These are phyloP conservation scores for Arvicola amphibius DNA, from an alignment of 2,797 vertebrate genomes.

Conservation along the genomic window DNA sequence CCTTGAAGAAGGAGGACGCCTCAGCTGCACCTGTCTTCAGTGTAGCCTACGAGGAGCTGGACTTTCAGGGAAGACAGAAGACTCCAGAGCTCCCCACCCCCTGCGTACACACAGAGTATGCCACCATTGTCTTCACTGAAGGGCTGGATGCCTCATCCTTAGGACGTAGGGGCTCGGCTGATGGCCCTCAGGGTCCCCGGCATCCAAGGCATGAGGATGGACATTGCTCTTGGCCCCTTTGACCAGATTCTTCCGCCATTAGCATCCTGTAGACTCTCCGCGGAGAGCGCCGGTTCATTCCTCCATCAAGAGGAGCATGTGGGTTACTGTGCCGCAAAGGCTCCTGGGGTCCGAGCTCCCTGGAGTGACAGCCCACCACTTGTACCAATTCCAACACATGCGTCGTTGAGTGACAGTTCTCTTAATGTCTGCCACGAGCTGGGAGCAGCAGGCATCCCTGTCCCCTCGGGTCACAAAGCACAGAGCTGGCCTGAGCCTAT, in stretches of 20 bases:
- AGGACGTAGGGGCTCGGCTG: conserved; percentile 25
- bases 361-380: neutral
- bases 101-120: conserved; percentile 86
- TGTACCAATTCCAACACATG: neutral
- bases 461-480: neutral
- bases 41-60: conserved; percentile 86
- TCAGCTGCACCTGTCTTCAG: neutral
- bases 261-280: neutral
- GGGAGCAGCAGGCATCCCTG: neutral
- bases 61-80: conserved; percentile 81
- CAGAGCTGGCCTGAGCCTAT: neutral
- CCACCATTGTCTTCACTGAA: conserved; percentile 88
- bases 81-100: neutral
- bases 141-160: neutral
- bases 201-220: neutral
- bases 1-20: conserved; percentile 73
- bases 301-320: fast-evolving
- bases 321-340: no score
- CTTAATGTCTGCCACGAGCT: neutral
- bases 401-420: neutral
- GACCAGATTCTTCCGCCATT: neutral
- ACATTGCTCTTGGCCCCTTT: conserved; percentile 61
- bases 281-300: fast-evolving
- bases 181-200: neutral
- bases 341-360: neutral